These are phyloP conservation scores for Norana najaformis DNA, from an alignment of 2,888 invertebrate genomes.

Conservation along the genomic window DNA sequence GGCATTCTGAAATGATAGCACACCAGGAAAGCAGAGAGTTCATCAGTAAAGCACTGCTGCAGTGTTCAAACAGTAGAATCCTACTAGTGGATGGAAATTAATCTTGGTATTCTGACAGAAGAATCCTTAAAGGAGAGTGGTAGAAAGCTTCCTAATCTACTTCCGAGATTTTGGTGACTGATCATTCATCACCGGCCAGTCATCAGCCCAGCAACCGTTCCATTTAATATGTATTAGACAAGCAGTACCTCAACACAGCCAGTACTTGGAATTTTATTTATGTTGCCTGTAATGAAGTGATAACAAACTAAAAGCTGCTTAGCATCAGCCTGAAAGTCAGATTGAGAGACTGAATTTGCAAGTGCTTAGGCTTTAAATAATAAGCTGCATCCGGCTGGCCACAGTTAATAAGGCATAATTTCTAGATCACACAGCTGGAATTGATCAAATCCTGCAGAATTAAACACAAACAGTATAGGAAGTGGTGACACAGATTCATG, in stretches of 20 bases:
- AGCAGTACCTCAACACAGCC: neutral
- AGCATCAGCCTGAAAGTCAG: neutral
- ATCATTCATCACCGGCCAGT: neutral
- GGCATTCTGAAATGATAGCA: neutral
- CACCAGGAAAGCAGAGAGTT: neutral
- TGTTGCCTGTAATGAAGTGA: no score
- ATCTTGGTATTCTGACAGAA: no score
- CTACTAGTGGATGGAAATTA: neutral
- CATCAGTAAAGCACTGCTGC: neutral
- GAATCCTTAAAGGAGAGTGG: neutral
- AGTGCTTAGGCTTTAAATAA: neutral
- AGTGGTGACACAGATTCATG: neutral
- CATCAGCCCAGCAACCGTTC: neutral
- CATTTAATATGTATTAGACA: neutral
- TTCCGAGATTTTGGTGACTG: neutral
- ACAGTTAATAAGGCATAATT: neutral
- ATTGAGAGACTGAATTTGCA: neutral
- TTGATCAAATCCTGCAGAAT: no score
- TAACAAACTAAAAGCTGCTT: neutral
- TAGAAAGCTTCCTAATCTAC: neutral
- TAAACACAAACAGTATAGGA: neutral
- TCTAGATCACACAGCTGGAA: no score
- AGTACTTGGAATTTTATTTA: neutral
- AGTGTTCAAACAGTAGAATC: neutral
- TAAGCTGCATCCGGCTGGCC: constrained; percentile 4